Base-by-base conservation (phyloP, 2,797 vertebrate genomes). In the Sebastes jordani region DNA sequence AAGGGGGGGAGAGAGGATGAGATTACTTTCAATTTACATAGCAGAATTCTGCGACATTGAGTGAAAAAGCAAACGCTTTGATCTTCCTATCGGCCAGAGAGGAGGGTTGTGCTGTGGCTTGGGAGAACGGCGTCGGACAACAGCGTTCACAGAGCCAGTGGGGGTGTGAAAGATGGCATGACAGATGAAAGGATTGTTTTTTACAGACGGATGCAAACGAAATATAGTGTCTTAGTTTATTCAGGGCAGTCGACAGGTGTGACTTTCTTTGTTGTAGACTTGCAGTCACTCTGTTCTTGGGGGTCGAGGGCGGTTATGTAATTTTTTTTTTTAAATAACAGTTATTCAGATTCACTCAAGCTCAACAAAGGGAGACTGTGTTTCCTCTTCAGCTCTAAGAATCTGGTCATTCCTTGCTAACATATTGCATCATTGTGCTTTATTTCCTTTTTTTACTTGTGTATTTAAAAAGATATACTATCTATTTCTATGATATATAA, bases 21-120 rank as follows among this genome's bases (percentile, higher is more conserved):
- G 83, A 85, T 91, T 87, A 83, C 74, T 64, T 88, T 71, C 80
- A 66, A 88, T 88, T 87, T 88, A 80, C 79, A 84, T 70, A 82
- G 23, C 52, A 36, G 61, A 79, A 87, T 89, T 83, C 80, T 78
- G 85, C 55, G 60, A 85, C 69, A 54, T 13, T 23, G 74, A 90
- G 68, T 56, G 76, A 60, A 56, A 74, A 76, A 76, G 65, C 66
- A 66, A 80, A 84, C 0, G 73, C 89, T 93, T 93, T 92, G 89
- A 93, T 90, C 66, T 87, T 70, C 60, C 64, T 22, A 60, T 79
- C 82, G 78, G 71, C 70, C 74, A 32, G 76, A 83, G 83, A 86
- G 59, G 71, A 71, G 70, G 58, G 79, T 73, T 54, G 70, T 38
- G 71, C 68, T 38, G 75, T 58, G 62, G 76, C 67, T 85, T 2